A percentile compares a stretch with the other conserved stretches of the same genome.
phyloP scores from a whole-genome alignment of 2,113 vertebrate genomes.

The Panthera tigris region DNA sequence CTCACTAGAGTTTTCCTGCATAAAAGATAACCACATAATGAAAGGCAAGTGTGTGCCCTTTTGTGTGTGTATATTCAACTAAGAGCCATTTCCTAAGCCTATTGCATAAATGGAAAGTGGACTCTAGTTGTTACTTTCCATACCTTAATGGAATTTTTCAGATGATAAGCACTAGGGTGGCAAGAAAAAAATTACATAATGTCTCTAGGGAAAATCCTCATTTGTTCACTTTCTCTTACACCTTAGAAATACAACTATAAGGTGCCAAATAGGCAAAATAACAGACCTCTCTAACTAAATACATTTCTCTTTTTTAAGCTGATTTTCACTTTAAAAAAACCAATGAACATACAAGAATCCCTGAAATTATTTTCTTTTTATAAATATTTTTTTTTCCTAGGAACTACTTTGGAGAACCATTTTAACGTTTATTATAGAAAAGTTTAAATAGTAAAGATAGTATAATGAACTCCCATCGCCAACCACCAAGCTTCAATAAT shows the following conservation, averaged over 20 bases:
- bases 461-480: neutral
- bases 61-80: neutral
- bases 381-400: neutral
- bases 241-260: neutral
- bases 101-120: neutral
- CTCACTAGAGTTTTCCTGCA: neutral
- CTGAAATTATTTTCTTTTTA: neutral
- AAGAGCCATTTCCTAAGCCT: neutral
- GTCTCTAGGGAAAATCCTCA: conserved; percentile 1
- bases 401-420: neutral
- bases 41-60: neutral
- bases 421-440: neutral
- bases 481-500: neutral
- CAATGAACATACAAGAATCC: conserved; percentile 38
- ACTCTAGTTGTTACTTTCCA: conserved; percentile 31
- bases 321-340: conserved; percentile 29
- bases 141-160: conserved; percentile 59
- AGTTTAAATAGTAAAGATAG: neutral
- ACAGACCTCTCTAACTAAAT: neutral
- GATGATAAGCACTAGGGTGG: conserved; percentile 24
- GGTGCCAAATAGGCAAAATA: neutral
- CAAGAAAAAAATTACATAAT: conserved; percentile 43
- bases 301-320: neutral
- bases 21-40: neutral
- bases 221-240: conserved; percentile 6